These are phyloP conservation scores for Cryptus viduatorius DNA, from an alignment of 2,888 invertebrate genomes.

Conservation along the genomic window DNA sequence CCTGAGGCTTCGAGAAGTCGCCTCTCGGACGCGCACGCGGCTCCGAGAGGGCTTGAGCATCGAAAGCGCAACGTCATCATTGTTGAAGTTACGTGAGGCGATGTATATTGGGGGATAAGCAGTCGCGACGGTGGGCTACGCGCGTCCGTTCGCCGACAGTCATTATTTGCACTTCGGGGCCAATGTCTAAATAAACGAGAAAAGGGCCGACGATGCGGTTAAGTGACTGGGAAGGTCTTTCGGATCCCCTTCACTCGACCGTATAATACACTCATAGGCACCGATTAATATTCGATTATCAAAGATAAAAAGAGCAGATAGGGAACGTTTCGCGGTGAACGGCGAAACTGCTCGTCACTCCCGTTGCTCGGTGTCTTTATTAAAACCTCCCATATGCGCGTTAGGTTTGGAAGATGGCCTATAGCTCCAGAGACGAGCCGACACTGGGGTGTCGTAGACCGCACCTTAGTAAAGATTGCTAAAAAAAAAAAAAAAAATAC, in stretches of 20 bases:
- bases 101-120: slow-evolving; percentile 56
- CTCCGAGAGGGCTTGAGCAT: slow-evolving; percentile 35
- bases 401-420: not conserved
- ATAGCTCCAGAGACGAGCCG: not conserved
- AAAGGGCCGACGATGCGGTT: slow-evolving; percentile 48
- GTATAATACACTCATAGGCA: slow-evolving; percentile 37
- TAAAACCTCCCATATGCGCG: not conserved
- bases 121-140: slow-evolving; percentile 51
- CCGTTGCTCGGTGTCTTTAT: not conserved
- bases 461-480: not conserved
- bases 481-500: not conserved
- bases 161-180: slow-evolving; percentile 76
- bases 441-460: not conserved
- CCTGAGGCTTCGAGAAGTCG: slow-evolving; percentile 11
- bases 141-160: slow-evolving; percentile 70
- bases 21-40: slow-evolving; percentile 20
- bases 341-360: slow-evolving; percentile 28
- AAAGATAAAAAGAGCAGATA: slow-evolving; percentile 18
- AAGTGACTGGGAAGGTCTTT: slow-evolving; percentile 50
- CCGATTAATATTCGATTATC: slow-evolving; percentile 62
- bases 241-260: slow-evolving; percentile 26
- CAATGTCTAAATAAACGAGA: slow-evolving; percentile 75
- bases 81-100: slow-evolving; percentile 63
- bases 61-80: slow-evolving; percentile 59
- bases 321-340: slow-evolving; percentile 4